Evolutionary conservation across 1,140 invertebrate genomes (phyloP), one percentile per base, ranked within the genome.

Genomic region (Phortica variegata): DNA sequence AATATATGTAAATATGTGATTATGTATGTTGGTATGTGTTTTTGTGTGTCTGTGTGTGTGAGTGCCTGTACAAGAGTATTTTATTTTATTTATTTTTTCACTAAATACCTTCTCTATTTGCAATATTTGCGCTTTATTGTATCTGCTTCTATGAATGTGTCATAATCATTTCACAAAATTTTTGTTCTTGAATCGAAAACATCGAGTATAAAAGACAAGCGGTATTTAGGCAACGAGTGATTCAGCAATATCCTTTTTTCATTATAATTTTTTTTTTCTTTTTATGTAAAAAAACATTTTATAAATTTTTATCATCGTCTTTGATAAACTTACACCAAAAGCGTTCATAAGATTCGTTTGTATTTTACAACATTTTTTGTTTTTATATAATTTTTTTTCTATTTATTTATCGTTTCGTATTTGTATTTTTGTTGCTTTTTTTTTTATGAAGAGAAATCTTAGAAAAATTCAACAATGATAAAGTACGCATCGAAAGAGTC

Each of bases 211-310:
- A 73, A 73, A 73, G 65, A 71, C 62, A 73, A 73, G 70, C 65
- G 65, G 70, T 70, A 73, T 73, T 73, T 73, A 73, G 70, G 70
- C 70, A 73, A 73, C 70, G 61, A 73, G 70, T 73, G 70, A 73
- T 73, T 73, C 70, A 73, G 70, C 70, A 73, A 73, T 68, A 33
- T 49, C n/a, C n/a, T n/a, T n/a, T n/a, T n/a, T n/a, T n/a, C n/a
- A n/a, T n/a, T 16, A 36, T 36, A 26, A 26, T 26, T 26, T 26
- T 26, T 26, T 10, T 26, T 26, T 26, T 68, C 58, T 55, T 44
- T 55, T 53, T 70, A 47, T 65, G 59, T 65, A 63, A 70, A 70
- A 60, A 57, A 58, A 66, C 61, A 61, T 60, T 56, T 66, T 68
- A 66, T 72, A 65, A 68, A 68, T 68, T 55, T 59, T 49, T 58